Base-by-base conservation (phyloP, 2,113 vertebrate species). In the Smithornis capensis region DNA sequence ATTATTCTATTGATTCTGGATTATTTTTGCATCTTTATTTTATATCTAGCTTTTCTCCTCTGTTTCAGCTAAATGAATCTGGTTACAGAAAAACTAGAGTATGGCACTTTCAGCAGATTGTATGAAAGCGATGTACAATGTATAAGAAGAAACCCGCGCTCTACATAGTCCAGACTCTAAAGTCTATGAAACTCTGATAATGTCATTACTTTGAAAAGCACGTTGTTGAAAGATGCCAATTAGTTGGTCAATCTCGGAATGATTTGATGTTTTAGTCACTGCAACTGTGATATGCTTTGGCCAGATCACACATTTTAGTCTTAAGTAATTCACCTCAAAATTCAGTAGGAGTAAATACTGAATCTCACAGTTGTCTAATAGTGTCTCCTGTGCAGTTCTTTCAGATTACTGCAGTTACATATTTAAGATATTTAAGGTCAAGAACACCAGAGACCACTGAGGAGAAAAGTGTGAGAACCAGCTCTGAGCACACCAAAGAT, bases 401-500 rank as follows among this genome's bases (percentile, higher is more conserved):
- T 19, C 44, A 18, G 44, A 45, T 45, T 17, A 45, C 44, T 19
- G 44, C 44, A 45, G 44, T 45, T 45, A 19, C 44, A 45, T 45
- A 45, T 18, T 45, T 45, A 45, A 45, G 7, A 3, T 38, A 24
- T 4, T 84, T 49, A 80, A 38, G 35, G 24, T 15, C 33, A 65
- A 27, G 29, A 56, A 14, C 31, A 23, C 17, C 19, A 21, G 27
- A 70, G 31, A 49, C 53, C 11, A 29, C 19, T 10, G n/a, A 69
- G 37, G 59, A 82, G 31, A 49, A 45, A 24, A 47, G 14, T 12
- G 14, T 42, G 59, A 50, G 70, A 22, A 56, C 15, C 10, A 44
- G 42, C 19, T 9, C 23, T 49, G 37, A 0, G 1, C 59, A 27
- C 17, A 33, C 4, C 21, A 22, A 8, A 42, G 19, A 2, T 8